phyloP scores from a whole-genome alignment of 2,888 invertebrate species.

The Limnephilus lunatus region DNA sequence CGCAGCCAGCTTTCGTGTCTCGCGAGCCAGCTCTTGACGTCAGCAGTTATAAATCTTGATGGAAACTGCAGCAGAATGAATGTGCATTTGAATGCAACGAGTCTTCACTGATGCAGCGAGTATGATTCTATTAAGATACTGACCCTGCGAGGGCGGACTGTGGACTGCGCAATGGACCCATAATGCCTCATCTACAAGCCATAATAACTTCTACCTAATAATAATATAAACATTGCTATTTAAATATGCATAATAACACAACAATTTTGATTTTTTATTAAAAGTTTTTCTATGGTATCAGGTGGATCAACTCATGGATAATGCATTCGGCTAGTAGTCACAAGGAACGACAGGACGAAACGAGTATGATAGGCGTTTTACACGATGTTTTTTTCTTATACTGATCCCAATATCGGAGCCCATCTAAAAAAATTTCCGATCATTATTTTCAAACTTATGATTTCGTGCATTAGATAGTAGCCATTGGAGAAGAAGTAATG shows the following conservation, averaged over 20 bases:
- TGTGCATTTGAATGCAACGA: conserved; percentile 40
- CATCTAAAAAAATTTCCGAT: too few relatives aligned
- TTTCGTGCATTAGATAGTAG: too few relatives aligned
- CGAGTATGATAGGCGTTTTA: not conserved
- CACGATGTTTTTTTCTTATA: too few relatives aligned
- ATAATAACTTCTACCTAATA: not conserved
- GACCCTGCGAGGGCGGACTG: conserved; percentile 70
- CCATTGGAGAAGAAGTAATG: too few relatives aligned
- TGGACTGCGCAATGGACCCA: conserved; percentile 65
- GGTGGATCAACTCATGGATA: too few relatives aligned
- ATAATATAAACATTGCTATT: not conserved
- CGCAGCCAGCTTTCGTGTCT: not conserved
- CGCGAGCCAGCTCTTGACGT: not conserved
- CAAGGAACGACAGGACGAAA: not conserved
- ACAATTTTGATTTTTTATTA: not conserved
- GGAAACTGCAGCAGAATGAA: conserved; percentile 3
- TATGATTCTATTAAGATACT: conserved; percentile 63
- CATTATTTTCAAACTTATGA: too few relatives aligned
- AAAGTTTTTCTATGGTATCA: not conserved
- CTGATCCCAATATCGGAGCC: too few relatives aligned
- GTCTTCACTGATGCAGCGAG: conserved; percentile 34
- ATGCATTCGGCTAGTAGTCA: too few relatives aligned
- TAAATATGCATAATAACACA: too few relatives aligned
- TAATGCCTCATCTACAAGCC: conserved; percentile 42
- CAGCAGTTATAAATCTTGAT: conserved; percentile 21